Base-by-base conservation (phyloP, 2,888 invertebrate genomes). In the Eristalis arbustorum region DNA sequence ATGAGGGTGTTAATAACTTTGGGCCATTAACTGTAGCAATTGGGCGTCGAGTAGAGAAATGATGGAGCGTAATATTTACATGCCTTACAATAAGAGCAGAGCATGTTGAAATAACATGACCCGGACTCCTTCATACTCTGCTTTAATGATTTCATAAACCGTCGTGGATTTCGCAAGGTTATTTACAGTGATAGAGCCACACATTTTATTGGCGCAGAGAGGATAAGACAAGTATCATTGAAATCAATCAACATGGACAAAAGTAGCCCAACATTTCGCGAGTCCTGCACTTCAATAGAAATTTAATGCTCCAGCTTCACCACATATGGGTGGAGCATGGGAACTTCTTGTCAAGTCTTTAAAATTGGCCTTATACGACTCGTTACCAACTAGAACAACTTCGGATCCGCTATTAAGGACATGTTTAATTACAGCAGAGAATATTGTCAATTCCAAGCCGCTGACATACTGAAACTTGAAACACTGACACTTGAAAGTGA, bases 301-400 rank as follows among this genome's bases (percentile, higher is more conserved):
- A 6, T 89, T 89, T 31, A 89, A 88, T 37, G 88, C 89, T 0
- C 89, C 89, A 10, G 76, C 81, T 0, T 61, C 89, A 10, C 89
- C 89, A 8, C 89, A 89, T 25, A 89, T 73, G 73, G n/a, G n/a
- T 1, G 73, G 78, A 84, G 83, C 89, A 64, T 18, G 89, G 89
- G 31, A 71, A 73, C 22, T 59, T 1, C 28, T 71, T 3, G 64
- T 71, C 0, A 31, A 25, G n/a, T 69, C 18, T n/a, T 84, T 89
- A n/a, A 89, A 88, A 37, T 73, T 23, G 22, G 76, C 40, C 1
- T 34, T 77, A 11, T 57, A 77, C n/a, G 4, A 14, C 5, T 40
- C 28, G 0, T 22, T 71, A 42, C 71, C 71, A 0, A 31, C 22
- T n/a, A 64, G 14, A 49, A 71, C 37, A 1, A 64, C 69, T 18